phyloP scores from a whole-genome alignment of 2,797 vertebrate species.

The Harpagifer antarcticus region DNA sequence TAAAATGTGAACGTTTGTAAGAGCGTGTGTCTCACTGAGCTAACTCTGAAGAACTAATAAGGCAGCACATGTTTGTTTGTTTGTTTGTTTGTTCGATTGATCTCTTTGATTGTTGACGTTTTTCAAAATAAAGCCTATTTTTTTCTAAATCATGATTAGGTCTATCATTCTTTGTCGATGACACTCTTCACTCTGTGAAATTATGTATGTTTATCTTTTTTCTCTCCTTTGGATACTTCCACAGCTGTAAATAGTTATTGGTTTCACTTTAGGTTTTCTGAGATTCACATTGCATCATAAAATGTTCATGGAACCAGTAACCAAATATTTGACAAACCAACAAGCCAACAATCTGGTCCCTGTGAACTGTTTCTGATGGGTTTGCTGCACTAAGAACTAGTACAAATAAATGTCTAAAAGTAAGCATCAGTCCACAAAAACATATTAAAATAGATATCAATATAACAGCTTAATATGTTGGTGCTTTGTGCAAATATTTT shows the following conservation, averaged over 20 bases:
- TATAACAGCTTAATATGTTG: too few species aligned
- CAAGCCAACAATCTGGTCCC: background rate
- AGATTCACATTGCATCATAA: background rate
- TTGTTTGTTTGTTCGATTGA: background rate
- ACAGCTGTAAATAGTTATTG: background rate
- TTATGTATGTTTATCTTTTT: background rate
- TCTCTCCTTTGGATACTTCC: background rate
- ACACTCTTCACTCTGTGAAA: background rate
- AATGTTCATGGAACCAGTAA: background rate
- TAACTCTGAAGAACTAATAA: constrained; percentile 2
- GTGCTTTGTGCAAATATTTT: background rate
- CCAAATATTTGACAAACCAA: background rate
- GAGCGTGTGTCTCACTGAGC: background rate
- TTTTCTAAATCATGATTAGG: background rate
- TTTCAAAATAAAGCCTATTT: constrained; percentile 33
- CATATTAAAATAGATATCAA: background rate
- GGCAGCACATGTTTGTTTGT: background rate
- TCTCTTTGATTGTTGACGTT: background rate
- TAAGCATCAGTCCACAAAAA: background rate
- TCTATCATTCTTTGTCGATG: background rate
- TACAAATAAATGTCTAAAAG: background rate
- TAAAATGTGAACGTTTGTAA: constrained; percentile 15
- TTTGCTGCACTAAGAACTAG: background rate
- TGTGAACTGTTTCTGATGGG: background rate
- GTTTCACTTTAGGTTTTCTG: background rate